Evolutionary conservation across 1,140 invertebrate genomes (phyloP), one percentile per base, ranked within the genome.

Genomic region (Tribolium castaneum): DNA sequence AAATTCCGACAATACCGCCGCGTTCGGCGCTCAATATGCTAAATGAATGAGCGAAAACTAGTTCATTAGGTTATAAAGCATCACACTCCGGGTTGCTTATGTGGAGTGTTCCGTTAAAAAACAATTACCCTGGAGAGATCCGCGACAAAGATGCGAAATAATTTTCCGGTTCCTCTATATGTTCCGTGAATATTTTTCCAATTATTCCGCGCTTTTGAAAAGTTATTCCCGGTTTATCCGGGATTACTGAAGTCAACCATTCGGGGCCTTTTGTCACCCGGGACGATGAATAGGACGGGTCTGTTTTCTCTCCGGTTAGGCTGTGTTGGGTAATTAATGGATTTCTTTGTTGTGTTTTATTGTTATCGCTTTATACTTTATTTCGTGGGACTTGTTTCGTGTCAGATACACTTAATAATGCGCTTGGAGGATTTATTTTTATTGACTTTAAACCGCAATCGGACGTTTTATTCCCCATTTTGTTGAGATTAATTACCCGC

Each of bases 311-410:
- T 66, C 30, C 6, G 10, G 25, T 66, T 66, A 66, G 25, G 13
- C 30, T 30, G 25, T 14, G 59, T 25, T 45, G 12, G 19, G 25
- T 66, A 66, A 66, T 66, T 66, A 66, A 66, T 66, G 59, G 30
- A 66, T 66, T 66, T 66, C 59, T 66, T 66, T 66, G 59, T 66
- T 66, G n/a, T 66, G 30, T 66, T 66, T 66, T 66, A 66, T 66
- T 66, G 59, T 66, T 66, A 66, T 66, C 59, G 59, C 59, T 59
- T 66, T 35, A 66, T 66, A 66, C 45, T 66, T 66, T 66, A 35
- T 66, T 34, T 66, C 14, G 59, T 30, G 16, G 54, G 22, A 30
- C 59, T 66, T 66, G 59, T 66, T 66, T 13, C 59, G 59, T 66
- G 59, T 30, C 59, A 35, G 25, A 35, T 25, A 35, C 59, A 35